Conservation (phyloP, 2,888 invertebrate species). For the Synergus japonicus region DNA sequence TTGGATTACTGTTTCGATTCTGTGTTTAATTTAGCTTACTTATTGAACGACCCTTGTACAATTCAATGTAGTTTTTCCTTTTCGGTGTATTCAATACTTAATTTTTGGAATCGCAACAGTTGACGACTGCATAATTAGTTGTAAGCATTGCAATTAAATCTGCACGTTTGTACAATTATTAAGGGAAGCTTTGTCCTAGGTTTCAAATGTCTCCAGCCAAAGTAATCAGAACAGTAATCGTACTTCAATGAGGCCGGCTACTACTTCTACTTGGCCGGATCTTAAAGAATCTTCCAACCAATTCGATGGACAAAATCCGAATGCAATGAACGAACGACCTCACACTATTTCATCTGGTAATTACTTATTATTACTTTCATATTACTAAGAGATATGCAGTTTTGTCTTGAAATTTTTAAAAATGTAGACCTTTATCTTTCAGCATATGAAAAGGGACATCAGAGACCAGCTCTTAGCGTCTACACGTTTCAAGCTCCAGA, state of each 20-base stretch:
- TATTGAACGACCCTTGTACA: too few species aligned
- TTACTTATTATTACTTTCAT: not conserved
- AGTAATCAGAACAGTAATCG: constrained; percentile 73
- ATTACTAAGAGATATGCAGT: not conserved
- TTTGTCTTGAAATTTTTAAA: constrained; percentile 31
- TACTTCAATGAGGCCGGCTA: constrained; percentile 64
- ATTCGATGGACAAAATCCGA: constrained; percentile 84
- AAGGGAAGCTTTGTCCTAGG: constrained; percentile 72
- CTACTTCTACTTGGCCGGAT: constrained; percentile 89
- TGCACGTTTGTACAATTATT: not conserved
- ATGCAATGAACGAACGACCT: constrained; percentile 89
- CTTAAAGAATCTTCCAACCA: constrained; percentile 82
- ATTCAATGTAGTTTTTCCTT: not conserved
- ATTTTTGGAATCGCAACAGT: not conserved
- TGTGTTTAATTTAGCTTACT: too few species aligned
- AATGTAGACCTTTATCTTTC: constrained; percentile 56
- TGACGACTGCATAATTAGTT: not conserved
- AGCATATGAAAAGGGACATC: constrained; percentile 92
- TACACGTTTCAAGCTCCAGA: constrained; percentile 92
- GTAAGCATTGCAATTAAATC: not conserved
- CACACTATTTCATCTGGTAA: constrained; percentile 94
- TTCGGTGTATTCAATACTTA: not conserved
- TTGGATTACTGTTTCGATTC: too few species aligned
- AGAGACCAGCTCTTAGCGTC: constrained; percentile 90
- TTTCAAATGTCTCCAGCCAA: constrained; percentile 80